Evolutionary conservation across 2,113 vertebrate genomes (phyloP).

Genomic region (Gymnocephalus cernua): DNA sequence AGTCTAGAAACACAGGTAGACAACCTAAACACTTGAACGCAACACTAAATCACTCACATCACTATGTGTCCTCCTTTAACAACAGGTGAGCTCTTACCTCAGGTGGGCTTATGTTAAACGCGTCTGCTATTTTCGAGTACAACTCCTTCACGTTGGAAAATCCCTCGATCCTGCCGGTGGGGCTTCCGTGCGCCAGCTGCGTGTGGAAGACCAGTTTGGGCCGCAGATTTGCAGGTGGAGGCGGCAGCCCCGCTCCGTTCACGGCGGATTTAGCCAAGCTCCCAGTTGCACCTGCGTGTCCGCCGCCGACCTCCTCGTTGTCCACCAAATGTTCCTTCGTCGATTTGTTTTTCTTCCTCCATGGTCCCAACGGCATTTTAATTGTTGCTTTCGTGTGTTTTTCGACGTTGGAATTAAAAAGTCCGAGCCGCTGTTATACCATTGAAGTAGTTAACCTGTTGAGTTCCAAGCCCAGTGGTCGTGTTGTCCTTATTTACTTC

Average conservation of each 20-base stretch:
- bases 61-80: too few relatives aligned
- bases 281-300: conserved; percentile 69
- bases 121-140: conserved; percentile 88
- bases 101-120: conserved; percentile 84
- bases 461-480: conserved; percentile 35
- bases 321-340: conserved; percentile 89
- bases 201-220: conserved; percentile 90
- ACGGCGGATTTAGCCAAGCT: conserved; percentile 58
- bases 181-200: conserved; percentile 94
- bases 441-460: conserved; percentile 80
- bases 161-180: conserved; percentile 90
- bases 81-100: conserved; percentile 85
- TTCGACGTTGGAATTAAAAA: conserved; percentile 25
- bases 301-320: conserved; percentile 83
- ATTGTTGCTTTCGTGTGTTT: neutral
- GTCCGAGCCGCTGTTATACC: conserved; percentile 59
- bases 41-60: conserved; percentile 4
- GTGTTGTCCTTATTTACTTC: conserved; percentile 59
- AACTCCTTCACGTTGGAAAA: conserved; percentile 91
- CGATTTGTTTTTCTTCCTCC: conserved; percentile 87
- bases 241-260: conserved; percentile 75
- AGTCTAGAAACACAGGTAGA: too few relatives aligned
- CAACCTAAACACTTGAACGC: neutral
- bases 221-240: conserved; percentile 75
- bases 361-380: conserved; percentile 91